Evolutionary conservation across 2,113 vertebrate genomes (phyloP).

Genomic region (Oceanites oceanicus): DNA sequence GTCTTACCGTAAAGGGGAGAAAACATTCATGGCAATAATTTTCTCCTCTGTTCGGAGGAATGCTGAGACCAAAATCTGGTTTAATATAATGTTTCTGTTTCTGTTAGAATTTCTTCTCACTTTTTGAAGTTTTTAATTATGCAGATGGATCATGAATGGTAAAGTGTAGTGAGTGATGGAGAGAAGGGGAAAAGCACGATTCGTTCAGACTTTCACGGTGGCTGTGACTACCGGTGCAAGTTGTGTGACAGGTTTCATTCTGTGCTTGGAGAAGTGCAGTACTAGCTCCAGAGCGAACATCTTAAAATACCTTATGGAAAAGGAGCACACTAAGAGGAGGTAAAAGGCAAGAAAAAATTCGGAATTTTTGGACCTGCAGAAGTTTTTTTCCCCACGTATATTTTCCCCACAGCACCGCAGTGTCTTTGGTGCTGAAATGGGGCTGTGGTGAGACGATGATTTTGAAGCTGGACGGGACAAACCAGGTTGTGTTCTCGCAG

Average conservation of each 20-base stretch:
- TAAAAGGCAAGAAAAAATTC: background rate
- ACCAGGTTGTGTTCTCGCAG: background rate
- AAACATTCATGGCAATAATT: fast-evolving
- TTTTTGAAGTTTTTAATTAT: no score
- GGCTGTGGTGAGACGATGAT: background rate
- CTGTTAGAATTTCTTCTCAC: background rate
- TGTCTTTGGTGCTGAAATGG: background rate
- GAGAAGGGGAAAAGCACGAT: background rate
- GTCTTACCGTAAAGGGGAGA: fast-evolving
- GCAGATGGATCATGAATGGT: background rate
- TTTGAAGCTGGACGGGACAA: background rate
- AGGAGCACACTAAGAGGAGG: background rate
- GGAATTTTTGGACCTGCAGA: background rate
- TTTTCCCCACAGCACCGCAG: fast-evolving
- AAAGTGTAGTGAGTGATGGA: fast-evolving
- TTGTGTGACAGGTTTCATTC: background rate
- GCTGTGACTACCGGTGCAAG: background rate
- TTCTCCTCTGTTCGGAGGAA: fast-evolving
- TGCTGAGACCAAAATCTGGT: fast-evolving
- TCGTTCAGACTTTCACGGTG: fast-evolving
- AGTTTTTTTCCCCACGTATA: fast-evolving
- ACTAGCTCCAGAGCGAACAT: fast-evolving
- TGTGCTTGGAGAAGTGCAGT: fast-evolving
- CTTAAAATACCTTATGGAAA: background rate
- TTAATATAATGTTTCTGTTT: fast-evolving